Base-by-base conservation (phyloP, 1,140 invertebrate species). In the Myzus persicae region DNA sequence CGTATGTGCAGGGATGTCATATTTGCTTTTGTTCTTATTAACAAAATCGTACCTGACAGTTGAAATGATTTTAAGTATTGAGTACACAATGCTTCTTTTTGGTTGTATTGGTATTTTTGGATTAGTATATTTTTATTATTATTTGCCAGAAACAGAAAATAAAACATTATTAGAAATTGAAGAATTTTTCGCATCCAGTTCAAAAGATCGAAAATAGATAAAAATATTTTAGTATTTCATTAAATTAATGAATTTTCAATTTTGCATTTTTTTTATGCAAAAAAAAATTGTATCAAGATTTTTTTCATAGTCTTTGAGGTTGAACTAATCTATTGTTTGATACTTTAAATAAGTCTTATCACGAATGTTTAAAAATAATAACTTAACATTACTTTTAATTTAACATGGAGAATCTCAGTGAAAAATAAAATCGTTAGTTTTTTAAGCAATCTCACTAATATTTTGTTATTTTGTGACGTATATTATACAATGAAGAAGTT, bases 101-200 rank as follows among this genome's bases (percentile, higher is more conserved):
- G 92, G 76, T 31, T 46, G 89, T 40, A 54, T 94, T 31, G 92
- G 93, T 36, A 18, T 94, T 54, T 24, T 93, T 26, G 94, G 94
- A 54, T 54, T 94, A 40, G 42, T 93, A 42, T 94, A 94, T 88
- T 54, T 94, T 18, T 94, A 94, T 76, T 93, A 92, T 67, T 93
- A 94, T 85, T 81, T 94, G n/a, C 94, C 94, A 87, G 94, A 94
- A 91, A 94, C 94, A 2, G 94, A 94, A 67, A 94, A 93, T 14
- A 94, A 94, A 93, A 94, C 94, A 0, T 91, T 94, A 38, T 54
- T 94, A 48, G 94, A 94, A 48, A 94, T 94, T 40, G 94, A 94
- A 91, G 91, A 94, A 44, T 94, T 90, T 93, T 94, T 94, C 46
- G 81, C 44, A 46, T 82, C n/a, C 0, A 82, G 48, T 38, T 40